Base-by-base conservation (phyloP, 2,888 invertebrate genomes). In the Hipparchia sbordonii region DNA sequence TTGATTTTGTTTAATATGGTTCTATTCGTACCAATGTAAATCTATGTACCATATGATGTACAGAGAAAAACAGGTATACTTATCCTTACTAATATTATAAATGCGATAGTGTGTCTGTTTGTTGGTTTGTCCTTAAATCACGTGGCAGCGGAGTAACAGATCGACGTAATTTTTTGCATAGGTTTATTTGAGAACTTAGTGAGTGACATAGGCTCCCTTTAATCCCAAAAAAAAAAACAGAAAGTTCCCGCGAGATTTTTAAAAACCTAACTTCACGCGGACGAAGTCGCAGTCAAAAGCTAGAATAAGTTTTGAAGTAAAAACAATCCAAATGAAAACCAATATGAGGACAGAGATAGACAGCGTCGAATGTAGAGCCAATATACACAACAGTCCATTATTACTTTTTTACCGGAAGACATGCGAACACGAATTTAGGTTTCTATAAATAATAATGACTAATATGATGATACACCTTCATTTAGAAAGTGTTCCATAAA, bases 401-500 rank as follows among this genome's bases (percentile, higher is more conserved):
- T 71, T 51, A 48, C 69, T 51, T 70, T 70, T 67, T 72, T 74
- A 69, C 74, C 72, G 76, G 78, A 75, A 76, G 75, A 71, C 73
- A 73, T 67, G 67, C 69, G 61, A 72, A 75, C 70, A 75, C 71
- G 75, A 79, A 79, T 81, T 78, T 75, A 77, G 76, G 73, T 77
- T 74, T 75, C 77, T 81, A 82, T 80, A 79, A 80, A 83, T 84
- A 81, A 75, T 77, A 78, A 76, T 84, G 82, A 81, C 79, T 82
- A 80, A 83, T 80, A 78, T 77, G 78, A 81, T 80, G 78, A 78
- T 81, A 83, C 82, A 82, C 80, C 78, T 81, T 80, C 80, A 79
- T 84, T 86, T 87, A 84, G 86, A 88, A 88, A 89, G 85, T 85
- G 84, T 82, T 79, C 79, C 79, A 79, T 79, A 79, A 81, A 82